Evolutionary conservation across 2,113 vertebrate genomes (phyloP), one percentile per base, ranked within the genome.

Genomic region (Muntiacus muntjak): DNA sequence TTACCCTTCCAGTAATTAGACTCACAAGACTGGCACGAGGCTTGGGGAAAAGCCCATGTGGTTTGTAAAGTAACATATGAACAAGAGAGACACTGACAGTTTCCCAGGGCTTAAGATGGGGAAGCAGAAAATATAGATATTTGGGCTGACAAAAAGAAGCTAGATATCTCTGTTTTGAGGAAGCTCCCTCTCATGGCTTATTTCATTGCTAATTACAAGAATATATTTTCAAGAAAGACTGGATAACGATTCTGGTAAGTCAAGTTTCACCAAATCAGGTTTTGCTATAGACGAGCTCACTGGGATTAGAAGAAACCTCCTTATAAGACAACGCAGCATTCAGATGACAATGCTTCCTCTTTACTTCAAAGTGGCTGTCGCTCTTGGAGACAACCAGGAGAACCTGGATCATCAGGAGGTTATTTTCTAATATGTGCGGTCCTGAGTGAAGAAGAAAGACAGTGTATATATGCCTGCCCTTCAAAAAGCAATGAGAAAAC

Each of bases 271-370:
- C 47, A 30, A 4, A 26, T 40, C 26, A 12, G 87, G 17, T 47
- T 50, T n/a, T 36, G 55, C 71, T 9, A 19, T 0, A 26, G 45
- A 2, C 1, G 0, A 60, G 23, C 14, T 6, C 16, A 67, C 36
- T 6, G 36, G 36, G 86, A 36, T 30, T 15, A 74, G 47, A 64
- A 54, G 91, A 55, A 36, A 74, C 28, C 15, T 74, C 67, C 40
- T 76, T 88, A 16, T 1, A 17, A 74, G 89, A 89, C 21, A 13
- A 43, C 1, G 2, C 0, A 17, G 21, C 6, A 7, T 45, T 88
- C 50, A 71, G 43, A 55, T 55, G 71, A 87, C n/a, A 28, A 33
- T 15, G n/a, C 43, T 47, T 58, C 88, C 62, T 9, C 9, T 64
- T 58, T 47, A 7, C 58, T 3, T 30, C 62, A 45, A 13, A 19